Evolutionary conservation across 1,140 invertebrate species (phyloP), one percentile per base, ranked within the genome.

Genomic region (Drosophila nannoptera): DNA sequence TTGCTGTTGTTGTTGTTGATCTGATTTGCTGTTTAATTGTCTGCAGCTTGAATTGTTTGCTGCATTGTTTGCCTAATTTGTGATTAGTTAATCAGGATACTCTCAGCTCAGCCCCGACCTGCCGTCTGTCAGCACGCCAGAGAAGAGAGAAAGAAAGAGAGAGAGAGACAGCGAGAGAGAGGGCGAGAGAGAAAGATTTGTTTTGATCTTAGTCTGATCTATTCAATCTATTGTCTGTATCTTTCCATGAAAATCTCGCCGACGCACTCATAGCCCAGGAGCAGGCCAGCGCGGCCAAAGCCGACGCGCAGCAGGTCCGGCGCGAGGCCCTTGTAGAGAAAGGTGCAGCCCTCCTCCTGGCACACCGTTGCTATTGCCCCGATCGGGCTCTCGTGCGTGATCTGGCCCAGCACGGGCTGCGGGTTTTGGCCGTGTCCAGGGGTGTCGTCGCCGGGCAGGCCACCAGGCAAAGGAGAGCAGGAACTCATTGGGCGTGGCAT

Each of bases 361-460:
- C 95, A 96, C 16, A 98, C 93, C 43, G 94, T 91, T 4, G 65
- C 67, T n/a, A 98, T 93, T 1, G 96, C 94, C n/a, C 90, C 91
- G 33, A 95, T 90, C 7, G 95, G 96, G 35, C 92, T 91, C 58
- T 90, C 91, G 77, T 98, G 98, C 81, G 96, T 96, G 22, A 96
- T 92, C 68, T 92, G 50, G 5, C 93, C 93, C 6, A 91, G 89
- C 3, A 92, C 90, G 6, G 95, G 95, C 90, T 98, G 96, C 6
- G 91, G 83, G 95, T 97, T 90, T 98, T 98, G 2, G 96, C 97
- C 3, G 98, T 96, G 90, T 98, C 97, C 88, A 97, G 97, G 12
- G 97, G 96, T 90, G 97, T 96, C 88, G 97, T 97, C n/a, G 95
- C 89, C 78, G 93, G 92, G 0, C 95, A 97, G 9, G 93, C 95